Conservation (phyloP, 2,797 vertebrate genomes). For the Epinephelus awoara region DNA sequence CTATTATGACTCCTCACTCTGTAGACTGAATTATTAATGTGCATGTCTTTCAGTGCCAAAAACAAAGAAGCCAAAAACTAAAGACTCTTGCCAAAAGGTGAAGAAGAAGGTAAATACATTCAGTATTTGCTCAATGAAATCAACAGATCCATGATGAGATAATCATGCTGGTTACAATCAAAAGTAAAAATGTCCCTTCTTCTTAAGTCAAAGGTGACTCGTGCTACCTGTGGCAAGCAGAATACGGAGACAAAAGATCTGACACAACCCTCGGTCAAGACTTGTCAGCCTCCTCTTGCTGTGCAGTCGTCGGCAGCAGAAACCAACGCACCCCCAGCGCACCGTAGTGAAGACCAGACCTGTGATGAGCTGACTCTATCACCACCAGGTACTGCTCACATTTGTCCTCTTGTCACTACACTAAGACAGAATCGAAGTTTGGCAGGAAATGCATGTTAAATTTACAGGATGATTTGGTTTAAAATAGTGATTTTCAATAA, state of each 20-base stretch:
- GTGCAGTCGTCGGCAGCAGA: constrained; percentile 35
- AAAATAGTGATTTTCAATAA: background rate
- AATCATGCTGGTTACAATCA: constrained; percentile 28
- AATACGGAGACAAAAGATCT: constrained; percentile 56
- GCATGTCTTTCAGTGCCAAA: constrained; percentile 83
- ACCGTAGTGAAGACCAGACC: constrained; percentile 34
- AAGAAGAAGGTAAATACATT: constrained; percentile 85
- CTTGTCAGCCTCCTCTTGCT: constrained; percentile 37
- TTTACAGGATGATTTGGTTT: background rate
- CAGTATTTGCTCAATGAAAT: background rate
- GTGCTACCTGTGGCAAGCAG: constrained; percentile 46
- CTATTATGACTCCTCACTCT: background rate
- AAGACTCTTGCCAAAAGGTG: constrained; percentile 60
- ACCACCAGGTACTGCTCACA: constrained; percentile 80
- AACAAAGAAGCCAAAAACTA: constrained; percentile 78
- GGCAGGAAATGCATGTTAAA: background rate
- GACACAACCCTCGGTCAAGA: constrained; percentile 36
- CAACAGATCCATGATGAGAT: background rate
- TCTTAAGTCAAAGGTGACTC: constrained; percentile 67
- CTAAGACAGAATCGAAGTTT: background rate
- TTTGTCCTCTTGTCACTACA: background rate
- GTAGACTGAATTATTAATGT: constrained; percentile 41
- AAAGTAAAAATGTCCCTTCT: constrained; percentile 40
- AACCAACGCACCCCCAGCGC: constrained; percentile 37
- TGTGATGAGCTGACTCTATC: constrained; percentile 65